Conservation (phyloP, 2,888 invertebrate species). For the Agrochola circellaris region DNA sequence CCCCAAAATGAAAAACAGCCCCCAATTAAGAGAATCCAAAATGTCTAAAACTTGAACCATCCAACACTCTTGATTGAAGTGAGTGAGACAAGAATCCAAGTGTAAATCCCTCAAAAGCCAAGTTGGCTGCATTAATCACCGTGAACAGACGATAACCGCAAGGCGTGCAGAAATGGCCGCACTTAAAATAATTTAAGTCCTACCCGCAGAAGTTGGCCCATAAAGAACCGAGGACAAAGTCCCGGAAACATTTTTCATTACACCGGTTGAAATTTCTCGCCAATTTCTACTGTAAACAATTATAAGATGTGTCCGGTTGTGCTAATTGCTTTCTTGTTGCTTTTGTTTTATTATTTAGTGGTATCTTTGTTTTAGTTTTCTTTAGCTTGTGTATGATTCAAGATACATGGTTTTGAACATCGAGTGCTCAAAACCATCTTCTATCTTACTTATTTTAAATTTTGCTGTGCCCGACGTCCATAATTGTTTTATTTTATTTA, state of each 20-base stretch:
- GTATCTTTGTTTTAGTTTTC: conserved; percentile 14
- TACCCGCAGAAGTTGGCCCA: conserved; percentile 82
- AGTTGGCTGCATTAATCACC: conserved; percentile 81
- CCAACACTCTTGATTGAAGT: conserved; percentile 60
- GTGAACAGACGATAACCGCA: conserved; percentile 85
- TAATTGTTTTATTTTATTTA: too few relatives aligned
- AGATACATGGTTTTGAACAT: neutral
- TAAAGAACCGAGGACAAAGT: conserved; percentile 86
- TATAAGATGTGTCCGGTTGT: conserved; percentile 81
- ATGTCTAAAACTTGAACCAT: conserved; percentile 46
- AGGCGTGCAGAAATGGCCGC: conserved; percentile 83
- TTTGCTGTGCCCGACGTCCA: too few relatives aligned
- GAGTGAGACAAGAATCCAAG: conserved; percentile 60
- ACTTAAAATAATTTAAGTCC: conserved; percentile 88
- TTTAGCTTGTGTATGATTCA: neutral
- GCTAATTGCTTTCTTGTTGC: conserved; percentile 75
- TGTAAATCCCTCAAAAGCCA: conserved; percentile 71
- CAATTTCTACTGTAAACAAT: conserved; percentile 84
- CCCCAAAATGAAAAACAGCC: conserved; percentile 46
- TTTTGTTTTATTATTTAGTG: conserved; percentile 60
- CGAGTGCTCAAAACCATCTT: too few relatives aligned
- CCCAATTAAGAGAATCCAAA: conserved; percentile 38
- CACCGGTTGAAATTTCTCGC: conserved; percentile 73
- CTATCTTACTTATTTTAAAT: too few relatives aligned
- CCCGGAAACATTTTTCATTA: conserved; percentile 88